Evolutionary conservation across 2,888 invertebrate species (phyloP).

Genomic region (Taphrorychus bicolor): DNA sequence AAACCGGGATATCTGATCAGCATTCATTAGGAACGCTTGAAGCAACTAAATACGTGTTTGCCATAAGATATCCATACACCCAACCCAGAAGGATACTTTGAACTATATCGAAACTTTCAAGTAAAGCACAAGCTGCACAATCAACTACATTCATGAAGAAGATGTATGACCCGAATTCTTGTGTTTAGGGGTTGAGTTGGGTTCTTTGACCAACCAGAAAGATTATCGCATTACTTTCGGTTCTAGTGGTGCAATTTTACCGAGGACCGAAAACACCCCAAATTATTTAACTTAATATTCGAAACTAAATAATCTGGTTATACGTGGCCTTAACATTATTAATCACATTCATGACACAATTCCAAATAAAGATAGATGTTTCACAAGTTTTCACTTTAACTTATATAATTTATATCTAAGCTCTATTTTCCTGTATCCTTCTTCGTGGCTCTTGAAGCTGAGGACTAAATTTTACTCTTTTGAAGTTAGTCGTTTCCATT

Average conservation of each 20-base stretch:
- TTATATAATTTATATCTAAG: conserved; percentile 1
- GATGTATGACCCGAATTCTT: not conserved
- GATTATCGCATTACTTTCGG: not conserved
- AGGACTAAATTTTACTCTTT: not conserved
- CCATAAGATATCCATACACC: conserved; percentile 1
- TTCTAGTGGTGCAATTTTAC: not conserved
- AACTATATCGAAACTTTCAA: not conserved
- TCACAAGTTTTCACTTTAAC: not conserved
- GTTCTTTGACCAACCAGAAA: not conserved
- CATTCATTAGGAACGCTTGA: conserved; percentile 16
- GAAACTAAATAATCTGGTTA: conserved; percentile 2
- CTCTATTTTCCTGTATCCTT: not conserved
- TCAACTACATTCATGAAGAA: too few species aligned
- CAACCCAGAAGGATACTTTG: not conserved
- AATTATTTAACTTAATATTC: not conserved
- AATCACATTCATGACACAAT: conserved; percentile 1
- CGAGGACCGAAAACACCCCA: not conserved
- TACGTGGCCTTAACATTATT: not conserved
- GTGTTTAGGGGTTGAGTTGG: not conserved
- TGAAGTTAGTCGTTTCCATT: not conserved
- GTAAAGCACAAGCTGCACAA: not conserved
- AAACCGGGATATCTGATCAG: conserved; percentile 27
- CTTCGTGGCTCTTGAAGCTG: not conserved
- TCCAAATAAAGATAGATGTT: conserved; percentile 10
- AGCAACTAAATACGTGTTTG: conserved; percentile 21